phyloP scores from a whole-genome alignment of 2,888 invertebrate species.

The Coenonympha glycerion region DNA sequence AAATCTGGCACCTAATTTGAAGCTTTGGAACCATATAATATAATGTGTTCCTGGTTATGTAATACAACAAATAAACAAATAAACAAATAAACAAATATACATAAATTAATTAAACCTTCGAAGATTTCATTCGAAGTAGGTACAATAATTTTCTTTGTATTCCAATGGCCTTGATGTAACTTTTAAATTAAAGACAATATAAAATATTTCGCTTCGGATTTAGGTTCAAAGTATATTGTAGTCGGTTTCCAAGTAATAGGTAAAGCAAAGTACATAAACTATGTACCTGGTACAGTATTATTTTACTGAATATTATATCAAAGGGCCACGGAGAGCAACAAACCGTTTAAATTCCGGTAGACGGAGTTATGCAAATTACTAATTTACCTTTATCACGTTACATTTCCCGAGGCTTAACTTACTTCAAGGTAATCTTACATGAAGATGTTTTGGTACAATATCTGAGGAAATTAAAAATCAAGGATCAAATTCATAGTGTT shows the following conservation, averaged over 20 bases:
- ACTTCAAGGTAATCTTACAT: conserved; percentile 19
- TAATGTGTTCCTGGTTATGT: too few species aligned
- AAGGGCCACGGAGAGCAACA: conserved; percentile 20
- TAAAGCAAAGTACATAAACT: too few species aligned
- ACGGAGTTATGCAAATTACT: conserved; percentile 49
- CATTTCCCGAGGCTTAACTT: conserved; percentile 20
- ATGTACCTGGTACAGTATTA: not conserved
- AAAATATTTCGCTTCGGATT: too few species aligned
- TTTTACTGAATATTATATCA: not conserved
- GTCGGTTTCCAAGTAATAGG: not conserved
- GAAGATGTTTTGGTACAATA: conserved; percentile 19
- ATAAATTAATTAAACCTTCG: too few species aligned
- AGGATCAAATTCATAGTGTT: conserved; percentile 8
- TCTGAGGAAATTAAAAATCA: conserved; percentile 7
- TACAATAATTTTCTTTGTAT: too few species aligned
- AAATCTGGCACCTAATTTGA: too few species aligned
- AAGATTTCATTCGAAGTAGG: too few species aligned
- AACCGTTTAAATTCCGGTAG: conserved; percentile 7
- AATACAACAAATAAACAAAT: too few species aligned
- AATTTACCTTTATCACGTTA: conserved; percentile 47
- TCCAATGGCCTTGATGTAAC: too few species aligned
- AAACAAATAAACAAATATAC: too few species aligned
- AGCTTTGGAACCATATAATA: too few species aligned
- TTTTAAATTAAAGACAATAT: too few species aligned
- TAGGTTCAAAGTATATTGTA: not conserved